phyloP scores from a whole-genome alignment of 2,888 invertebrate genomes.

The Cylindroiulus punctatus region DNA sequence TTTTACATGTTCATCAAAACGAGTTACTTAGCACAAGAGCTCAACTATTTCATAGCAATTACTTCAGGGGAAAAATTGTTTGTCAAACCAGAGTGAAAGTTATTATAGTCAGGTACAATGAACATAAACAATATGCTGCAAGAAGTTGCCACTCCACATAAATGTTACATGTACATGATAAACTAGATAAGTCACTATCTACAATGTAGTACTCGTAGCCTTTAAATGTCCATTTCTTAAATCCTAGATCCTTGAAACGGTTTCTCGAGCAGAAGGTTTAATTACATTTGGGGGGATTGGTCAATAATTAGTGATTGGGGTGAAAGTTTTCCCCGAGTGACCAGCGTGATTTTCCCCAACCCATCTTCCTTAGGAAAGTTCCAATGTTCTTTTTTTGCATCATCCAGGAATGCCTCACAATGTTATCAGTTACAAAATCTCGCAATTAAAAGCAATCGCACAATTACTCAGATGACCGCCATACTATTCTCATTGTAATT shows the following conservation, averaged over 20 bases:
- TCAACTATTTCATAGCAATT: too few species aligned
- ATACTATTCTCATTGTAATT: not conserved
- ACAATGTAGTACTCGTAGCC: not conserved
- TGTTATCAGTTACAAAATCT: constrained; percentile 26
- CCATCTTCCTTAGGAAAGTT: not conserved
- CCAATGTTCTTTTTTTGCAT: not conserved
- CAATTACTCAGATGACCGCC: constrained; percentile 3
- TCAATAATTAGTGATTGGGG: not conserved
- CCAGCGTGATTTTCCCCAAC: not conserved
- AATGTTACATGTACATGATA: too few species aligned
- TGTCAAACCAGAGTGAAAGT: too few species aligned
- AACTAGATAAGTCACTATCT: too few species aligned
- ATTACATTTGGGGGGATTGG: not conserved
- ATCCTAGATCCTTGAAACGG: not conserved
- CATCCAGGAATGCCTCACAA: not conserved
- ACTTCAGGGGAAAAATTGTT: too few species aligned
- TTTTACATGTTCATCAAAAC: too few species aligned
- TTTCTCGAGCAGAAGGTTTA: not conserved
- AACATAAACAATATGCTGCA: too few species aligned
- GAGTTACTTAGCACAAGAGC: too few species aligned
- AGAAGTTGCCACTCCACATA: too few species aligned
- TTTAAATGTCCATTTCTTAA: not conserved
- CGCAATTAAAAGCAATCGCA: not conserved
- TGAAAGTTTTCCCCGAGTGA: not conserved
- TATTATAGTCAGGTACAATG: too few species aligned